Percentiles rank a stretch among this genome's conserved stretches.
These are phyloP conservation scores for Bathynomus jamesi DNA, from an alignment of 1,140 invertebrate genomes.

Conservation along the genomic window DNA sequence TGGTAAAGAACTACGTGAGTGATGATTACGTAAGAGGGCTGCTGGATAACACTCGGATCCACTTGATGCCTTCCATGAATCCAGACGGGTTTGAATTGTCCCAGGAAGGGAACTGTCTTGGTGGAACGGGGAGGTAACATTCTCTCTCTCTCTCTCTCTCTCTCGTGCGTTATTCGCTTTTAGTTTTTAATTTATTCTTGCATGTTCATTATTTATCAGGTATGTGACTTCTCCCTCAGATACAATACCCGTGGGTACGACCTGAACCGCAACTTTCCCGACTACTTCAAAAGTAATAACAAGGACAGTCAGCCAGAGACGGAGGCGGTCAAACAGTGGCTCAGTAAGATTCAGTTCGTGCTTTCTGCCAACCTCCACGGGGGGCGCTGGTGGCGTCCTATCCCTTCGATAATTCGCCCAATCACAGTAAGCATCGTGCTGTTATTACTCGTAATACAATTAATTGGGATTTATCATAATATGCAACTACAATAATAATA, in stretches of 20 bases:
- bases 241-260: slow-evolving; percentile 81
- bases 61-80: slow-evolving; percentile 87
- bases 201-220: too few species aligned
- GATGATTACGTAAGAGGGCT: slow-evolving; percentile 76
- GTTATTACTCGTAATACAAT: not conserved
- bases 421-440: slow-evolving; percentile 62
- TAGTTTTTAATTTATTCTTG: too few species aligned
- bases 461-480: not conserved
- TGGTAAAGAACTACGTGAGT: slow-evolving; percentile 69
- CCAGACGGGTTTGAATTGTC: slow-evolving; percentile 81
- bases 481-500: not conserved
- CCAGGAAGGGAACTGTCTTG: slow-evolving; percentile 75
- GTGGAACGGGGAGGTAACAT: slow-evolving; percentile 71
- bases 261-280: slow-evolving; percentile 84
- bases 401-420: slow-evolving; percentile 84
- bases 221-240: too few species aligned
- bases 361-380: slow-evolving; percentile 84
- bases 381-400: slow-evolving; percentile 83
- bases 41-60: slow-evolving; percentile 79
- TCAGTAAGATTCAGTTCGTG: slow-evolving; percentile 83
- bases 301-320: slow-evolving; percentile 83
- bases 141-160: too few species aligned
- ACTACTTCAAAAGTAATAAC: slow-evolving; percentile 81
- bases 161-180: too few species aligned
- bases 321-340: slow-evolving; percentile 87